Evolutionary conservation across 2,888 invertebrate genomes (phyloP).

Genomic region (Odontothrips loti): DNA sequence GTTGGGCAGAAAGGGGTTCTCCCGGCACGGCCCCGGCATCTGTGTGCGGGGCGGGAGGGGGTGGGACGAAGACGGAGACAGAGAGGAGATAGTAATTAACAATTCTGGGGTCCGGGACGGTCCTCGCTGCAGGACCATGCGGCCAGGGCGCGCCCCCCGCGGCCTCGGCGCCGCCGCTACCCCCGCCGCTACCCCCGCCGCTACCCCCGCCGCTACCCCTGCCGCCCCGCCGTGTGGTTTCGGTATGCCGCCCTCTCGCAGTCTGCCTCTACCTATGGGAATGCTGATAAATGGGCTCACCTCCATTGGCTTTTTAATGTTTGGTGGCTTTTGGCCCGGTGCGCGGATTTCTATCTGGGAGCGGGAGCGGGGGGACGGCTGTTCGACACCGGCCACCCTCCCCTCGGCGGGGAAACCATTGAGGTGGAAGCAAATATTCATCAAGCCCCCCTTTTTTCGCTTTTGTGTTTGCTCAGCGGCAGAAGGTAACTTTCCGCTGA

Average conservation of each 20-base stretch:
- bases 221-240: background rate
- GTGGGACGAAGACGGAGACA: too few relatives aligned
- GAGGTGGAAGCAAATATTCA: slow-evolving; percentile 25
- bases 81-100: background rate
- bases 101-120: background rate
- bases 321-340: too few relatives aligned
- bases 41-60: background rate
- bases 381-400: background rate
- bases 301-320: too few relatives aligned
- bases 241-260: background rate
- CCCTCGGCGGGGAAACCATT: background rate
- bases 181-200: background rate
- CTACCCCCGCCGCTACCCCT: background rate
- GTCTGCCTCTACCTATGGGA: background rate
- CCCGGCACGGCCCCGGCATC: too few relatives aligned
- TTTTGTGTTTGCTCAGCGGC: slow-evolving; percentile 1
- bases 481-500: background rate
- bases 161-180: background rate
- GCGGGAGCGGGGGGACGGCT: too few relatives aligned
- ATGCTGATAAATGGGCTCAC: background rate
- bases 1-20: too few relatives aligned
- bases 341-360: too few relatives aligned
- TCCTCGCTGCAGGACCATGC: too few relatives aligned
- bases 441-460: background rate
- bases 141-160: background rate